Evolutionary conservation across 2,113 vertebrate genomes (phyloP), one percentile per base, ranked within the genome.

Genomic region (Poeciliopsis retropinna): DNA sequence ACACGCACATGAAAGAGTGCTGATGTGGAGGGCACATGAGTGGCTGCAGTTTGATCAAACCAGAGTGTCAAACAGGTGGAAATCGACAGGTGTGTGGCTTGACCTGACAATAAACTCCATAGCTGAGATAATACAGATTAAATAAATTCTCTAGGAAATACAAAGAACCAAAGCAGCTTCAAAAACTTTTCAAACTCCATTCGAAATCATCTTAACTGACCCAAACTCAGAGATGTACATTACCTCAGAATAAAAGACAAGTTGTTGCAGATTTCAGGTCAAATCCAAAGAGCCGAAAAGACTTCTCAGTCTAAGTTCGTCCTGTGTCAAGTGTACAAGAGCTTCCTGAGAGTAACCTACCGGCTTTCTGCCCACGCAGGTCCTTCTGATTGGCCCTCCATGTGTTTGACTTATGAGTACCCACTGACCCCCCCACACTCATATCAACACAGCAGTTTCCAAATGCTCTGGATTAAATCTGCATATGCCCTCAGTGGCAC

Each of bases 341-440:
- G 51, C 51, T 57, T 41, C 80, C 69, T 60, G 51, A 81, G 70
- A 70, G 82, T 70, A 79, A 80, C 75, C 75, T 74, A 67, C 88
- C 80, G 81, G 79, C 85, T 88, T 82, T 73, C 81, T 79, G 79
- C 86, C 83, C 85, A 73, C 73, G 7, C 78, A 51, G 63, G 27
- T 60, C 70, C 72, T 11, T 70, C 37, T 82, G 87, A 92, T 90
- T 91, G 88, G 91, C 68, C 61, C 2, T 19, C 47, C 72, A 17
- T 34, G 66, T 62, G 82, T 74, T 75, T 70, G 85, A 87, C 64
- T 77, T 85, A 47, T 47, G 44, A 47, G 44, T 5, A 15, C 10
- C 14, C 37, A 11, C 44, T 1, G 28, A 10, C 25, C 64, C 3
- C 29, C 28, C 19, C 0, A 1, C 10, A 37, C 0, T 37, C 30